phyloP scores from a whole-genome alignment of 2,888 invertebrate species.

The Ptychoptera albimana region DNA sequence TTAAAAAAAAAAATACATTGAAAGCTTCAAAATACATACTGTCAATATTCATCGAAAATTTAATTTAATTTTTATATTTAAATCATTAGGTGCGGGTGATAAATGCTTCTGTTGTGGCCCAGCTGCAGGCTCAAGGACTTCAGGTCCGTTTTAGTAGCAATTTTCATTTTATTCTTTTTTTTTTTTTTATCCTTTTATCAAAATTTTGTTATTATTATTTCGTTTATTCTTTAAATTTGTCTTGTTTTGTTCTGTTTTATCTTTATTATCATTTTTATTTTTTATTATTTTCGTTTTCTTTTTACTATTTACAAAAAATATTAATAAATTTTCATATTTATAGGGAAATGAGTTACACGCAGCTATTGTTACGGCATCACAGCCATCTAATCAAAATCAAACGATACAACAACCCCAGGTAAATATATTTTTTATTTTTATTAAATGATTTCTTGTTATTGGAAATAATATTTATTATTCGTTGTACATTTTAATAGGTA shows the following conservation, averaged over 20 bases:
- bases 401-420: slow-evolving; percentile 11
- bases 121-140: slow-evolving; percentile 38
- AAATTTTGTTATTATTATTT: too few relatives aligned
- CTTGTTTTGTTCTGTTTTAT: not conserved
- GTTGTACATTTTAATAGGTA: too few relatives aligned
- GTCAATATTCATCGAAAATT: too few relatives aligned
- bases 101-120: slow-evolving; percentile 40
- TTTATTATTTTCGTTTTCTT: too few relatives aligned
- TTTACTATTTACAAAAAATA: too few relatives aligned
- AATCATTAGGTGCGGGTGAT: slow-evolving; percentile 32
- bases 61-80: too few relatives aligned
- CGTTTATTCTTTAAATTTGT: not conserved
- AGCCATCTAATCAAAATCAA: slow-evolving; percentile 11
- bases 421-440: too few relatives aligned
- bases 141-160: slow-evolving; percentile 10
- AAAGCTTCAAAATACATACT: too few relatives aligned
- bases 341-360: slow-evolving; percentile 16
- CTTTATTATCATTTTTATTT: not conserved
- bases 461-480: too few relatives aligned
- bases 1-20: too few relatives aligned
- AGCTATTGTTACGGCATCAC: slow-evolving; percentile 16
- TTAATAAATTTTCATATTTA: not conserved
- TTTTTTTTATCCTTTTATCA: not conserved
- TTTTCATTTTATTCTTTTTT: too few relatives aligned
- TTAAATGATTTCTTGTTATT: too few relatives aligned